Conservation (phyloP, 2,888 invertebrate species). For the Conomelus anceps region DNA sequence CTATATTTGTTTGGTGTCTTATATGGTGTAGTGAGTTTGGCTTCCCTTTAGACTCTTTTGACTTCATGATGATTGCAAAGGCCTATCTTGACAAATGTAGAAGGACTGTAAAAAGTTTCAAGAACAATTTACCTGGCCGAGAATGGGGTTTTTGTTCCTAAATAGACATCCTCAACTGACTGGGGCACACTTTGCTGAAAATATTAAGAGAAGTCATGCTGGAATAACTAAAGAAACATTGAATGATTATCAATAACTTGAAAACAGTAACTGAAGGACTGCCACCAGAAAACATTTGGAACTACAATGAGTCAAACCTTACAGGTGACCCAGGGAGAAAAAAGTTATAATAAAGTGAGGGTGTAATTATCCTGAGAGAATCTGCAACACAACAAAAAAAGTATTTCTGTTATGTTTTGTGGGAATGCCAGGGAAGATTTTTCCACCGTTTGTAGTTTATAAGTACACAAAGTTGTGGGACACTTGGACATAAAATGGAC, state of each 20-base stretch:
- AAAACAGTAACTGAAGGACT: slow-evolving; percentile 29
- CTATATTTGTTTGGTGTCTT: slow-evolving; percentile 29
- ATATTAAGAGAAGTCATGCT: slow-evolving; percentile 32
- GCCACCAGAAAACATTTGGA: slow-evolving; percentile 34
- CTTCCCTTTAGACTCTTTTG: slow-evolving; percentile 32
- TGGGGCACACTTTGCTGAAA: slow-evolving; percentile 27
- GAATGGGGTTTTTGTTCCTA: slow-evolving; percentile 33
- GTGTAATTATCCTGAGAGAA: slow-evolving; percentile 38
- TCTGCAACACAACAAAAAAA: slow-evolving; percentile 38
- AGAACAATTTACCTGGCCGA: slow-evolving; percentile 34
- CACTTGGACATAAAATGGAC: slow-evolving; percentile 37
- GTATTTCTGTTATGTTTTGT: slow-evolving; percentile 39
- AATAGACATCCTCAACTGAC: slow-evolving; percentile 28
- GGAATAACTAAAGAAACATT: slow-evolving; percentile 27
- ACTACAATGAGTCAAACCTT: slow-evolving; percentile 41
- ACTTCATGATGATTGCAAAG: slow-evolving; percentile 20
- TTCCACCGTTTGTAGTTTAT: slow-evolving; percentile 41
- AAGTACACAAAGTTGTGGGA: slow-evolving; percentile 35
- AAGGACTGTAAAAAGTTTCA: slow-evolving; percentile 27
- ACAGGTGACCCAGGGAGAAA: slow-evolving; percentile 39
- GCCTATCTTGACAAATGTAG: slow-evolving; percentile 25
- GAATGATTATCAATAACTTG: slow-evolving; percentile 32
- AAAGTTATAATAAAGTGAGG: slow-evolving; percentile 35
- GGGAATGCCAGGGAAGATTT: slow-evolving; percentile 38
- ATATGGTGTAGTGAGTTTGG: slow-evolving; percentile 32